Percentiles rank a stretch among this genome's conserved stretches.
These are phyloP conservation scores for Dromiciops gliroides DNA, from an alignment of 2,113 vertebrate genomes.

Conservation along the genomic window DNA sequence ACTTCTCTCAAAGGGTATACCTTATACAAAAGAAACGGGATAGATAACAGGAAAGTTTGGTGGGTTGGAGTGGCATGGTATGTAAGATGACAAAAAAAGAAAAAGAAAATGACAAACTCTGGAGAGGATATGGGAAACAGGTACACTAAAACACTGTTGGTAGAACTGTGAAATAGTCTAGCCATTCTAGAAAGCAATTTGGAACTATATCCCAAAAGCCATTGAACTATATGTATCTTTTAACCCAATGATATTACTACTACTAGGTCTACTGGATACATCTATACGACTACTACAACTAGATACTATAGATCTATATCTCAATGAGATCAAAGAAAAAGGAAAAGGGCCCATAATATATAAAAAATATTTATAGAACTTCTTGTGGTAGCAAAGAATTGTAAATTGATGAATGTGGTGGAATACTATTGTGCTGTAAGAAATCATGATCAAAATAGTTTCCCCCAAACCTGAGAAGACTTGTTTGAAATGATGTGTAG, in stretches of 20 bases:
- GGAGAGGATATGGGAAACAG: too few species aligned
- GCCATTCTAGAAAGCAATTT: too few species aligned
- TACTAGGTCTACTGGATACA: too few species aligned
- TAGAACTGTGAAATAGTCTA: too few species aligned
- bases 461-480: not conserved
- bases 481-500: not conserved
- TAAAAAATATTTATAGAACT: not conserved
- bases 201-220: too few species aligned
- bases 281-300: too few species aligned
- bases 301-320: too few species aligned
- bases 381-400: not conserved
- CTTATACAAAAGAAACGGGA: not conserved
- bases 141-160: too few species aligned
- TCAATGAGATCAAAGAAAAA: not conserved
- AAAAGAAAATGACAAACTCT: too few species aligned
- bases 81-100: not conserved
- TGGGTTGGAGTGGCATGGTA: not conserved
- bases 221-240: too few species aligned
- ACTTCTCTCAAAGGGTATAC: not conserved
- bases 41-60: not conserved
- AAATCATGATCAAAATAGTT: not conserved
- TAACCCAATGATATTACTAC: too few species aligned
- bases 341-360: not conserved
- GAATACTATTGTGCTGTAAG: not conserved
- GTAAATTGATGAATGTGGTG: not conserved